A percentile compares a stretch with the other conserved stretches of the same genome.
phyloP scores from a whole-genome alignment of 30 jellyfish, hydroid and myxozoan genomes.

The Aurelia aurita region DNA sequence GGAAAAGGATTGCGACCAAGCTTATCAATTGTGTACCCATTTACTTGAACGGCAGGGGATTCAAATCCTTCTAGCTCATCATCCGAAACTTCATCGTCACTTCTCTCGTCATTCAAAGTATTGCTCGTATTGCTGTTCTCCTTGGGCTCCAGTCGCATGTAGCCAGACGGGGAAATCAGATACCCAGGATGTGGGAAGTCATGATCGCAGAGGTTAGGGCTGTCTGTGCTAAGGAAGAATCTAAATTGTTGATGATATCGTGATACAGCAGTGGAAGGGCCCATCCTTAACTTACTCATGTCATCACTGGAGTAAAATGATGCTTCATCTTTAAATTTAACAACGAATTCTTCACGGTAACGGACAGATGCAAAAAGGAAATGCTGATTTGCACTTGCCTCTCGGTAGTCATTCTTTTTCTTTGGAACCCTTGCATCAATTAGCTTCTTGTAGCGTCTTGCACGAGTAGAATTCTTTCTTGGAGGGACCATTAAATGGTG shows the following conservation, averaged over 20 bases:
- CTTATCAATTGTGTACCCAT: not conserved
- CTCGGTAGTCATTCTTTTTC: constrained; percentile 24
- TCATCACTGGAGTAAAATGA: constrained; percentile 35
- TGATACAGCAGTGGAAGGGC: constrained; percentile 60
- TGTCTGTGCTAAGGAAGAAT: constrained; percentile 18
- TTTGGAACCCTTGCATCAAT: constrained; percentile 31
- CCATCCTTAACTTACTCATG: constrained; percentile 55
- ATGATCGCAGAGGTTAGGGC: constrained; percentile 46
- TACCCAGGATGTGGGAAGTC: constrained; percentile 68
- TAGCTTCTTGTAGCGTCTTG: constrained; percentile 19
- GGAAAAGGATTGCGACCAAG: not conserved
- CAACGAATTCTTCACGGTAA: constrained; percentile 33
- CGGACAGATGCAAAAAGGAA: constrained; percentile 27
- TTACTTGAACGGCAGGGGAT: no score
- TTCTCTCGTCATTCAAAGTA: no score
- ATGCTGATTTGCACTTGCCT: constrained; percentile 49
- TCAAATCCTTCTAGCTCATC: no score
- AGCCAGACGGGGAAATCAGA: constrained; percentile 49
- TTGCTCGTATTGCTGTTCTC: not conserved
- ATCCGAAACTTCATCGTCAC: no score
- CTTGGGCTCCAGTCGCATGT: constrained; percentile 9
- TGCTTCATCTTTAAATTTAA: constrained; percentile 2
- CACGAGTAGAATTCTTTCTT: constrained; percentile 17
- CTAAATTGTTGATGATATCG: constrained; percentile 55
- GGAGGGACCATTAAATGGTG: constrained; percentile 33